phyloP scores from a whole-genome alignment of 2,113 vertebrate genomes.

The Telmatochromis sp. region DNA sequence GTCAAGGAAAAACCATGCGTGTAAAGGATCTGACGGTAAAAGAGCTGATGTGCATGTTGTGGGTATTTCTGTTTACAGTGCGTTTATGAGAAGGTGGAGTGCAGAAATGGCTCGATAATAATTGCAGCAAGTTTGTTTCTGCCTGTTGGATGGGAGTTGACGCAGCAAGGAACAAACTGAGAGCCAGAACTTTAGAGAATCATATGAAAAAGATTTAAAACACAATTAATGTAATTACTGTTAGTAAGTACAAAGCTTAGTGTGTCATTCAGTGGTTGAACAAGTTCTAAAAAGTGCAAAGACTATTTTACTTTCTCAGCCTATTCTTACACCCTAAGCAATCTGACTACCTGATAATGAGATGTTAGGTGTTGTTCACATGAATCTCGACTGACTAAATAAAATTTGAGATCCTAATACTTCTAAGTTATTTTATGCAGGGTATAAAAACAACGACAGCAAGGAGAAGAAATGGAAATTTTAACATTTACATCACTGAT shows the following conservation, averaged over 20 bases:
- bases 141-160: background rate
- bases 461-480: background rate
- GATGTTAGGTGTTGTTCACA: background rate
- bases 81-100: background rate
- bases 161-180: background rate
- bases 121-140: background rate
- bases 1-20: background rate
- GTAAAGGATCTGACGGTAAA: background rate
- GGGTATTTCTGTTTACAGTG: background rate
- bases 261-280: background rate
- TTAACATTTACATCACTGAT: background rate
- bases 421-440: background rate
- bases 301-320: background rate
- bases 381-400: background rate
- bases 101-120: background rate
- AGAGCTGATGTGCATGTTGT: background rate
- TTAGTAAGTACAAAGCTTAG: background rate
- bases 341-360: background rate
- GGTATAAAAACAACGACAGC: background rate
- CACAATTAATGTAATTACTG: slow-evolving; percentile 4
- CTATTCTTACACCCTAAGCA: background rate
- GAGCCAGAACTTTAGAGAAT: background rate
- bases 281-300: background rate
- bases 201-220: background rate
- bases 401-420: background rate